Evolutionary conservation across 1,140 invertebrate genomes (phyloP).

Genomic region (Hylyphantes graminicola): DNA sequence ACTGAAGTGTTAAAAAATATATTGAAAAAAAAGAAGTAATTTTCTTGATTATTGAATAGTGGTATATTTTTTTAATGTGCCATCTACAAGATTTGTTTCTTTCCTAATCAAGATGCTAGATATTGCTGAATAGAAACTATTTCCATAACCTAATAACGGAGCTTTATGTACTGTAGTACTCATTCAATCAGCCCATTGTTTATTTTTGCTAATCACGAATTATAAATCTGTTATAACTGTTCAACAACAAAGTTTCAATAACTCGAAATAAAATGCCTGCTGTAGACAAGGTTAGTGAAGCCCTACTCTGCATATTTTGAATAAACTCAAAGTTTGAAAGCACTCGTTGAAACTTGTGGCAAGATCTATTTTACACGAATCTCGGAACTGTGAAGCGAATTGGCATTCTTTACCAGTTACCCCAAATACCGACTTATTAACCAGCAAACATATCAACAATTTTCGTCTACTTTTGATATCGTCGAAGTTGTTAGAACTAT

Average conservation of each 20-base stretch:
- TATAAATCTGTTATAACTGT: too few species aligned
- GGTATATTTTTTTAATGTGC: slow-evolving; percentile 14
- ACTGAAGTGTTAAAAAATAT: not conserved
- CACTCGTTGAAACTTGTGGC: not conserved
- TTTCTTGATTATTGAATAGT: not conserved
- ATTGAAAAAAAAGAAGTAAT: not conserved
- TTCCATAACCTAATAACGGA: not conserved
- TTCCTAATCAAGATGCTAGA: too few species aligned
- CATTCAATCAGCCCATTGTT: not conserved
- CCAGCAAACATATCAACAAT: slow-evolving; percentile 37
- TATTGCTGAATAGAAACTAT: too few species aligned
- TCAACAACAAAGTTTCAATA: too few species aligned
- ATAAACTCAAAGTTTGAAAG: not conserved
- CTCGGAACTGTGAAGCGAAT: not conserved
- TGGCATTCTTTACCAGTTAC: not conserved
- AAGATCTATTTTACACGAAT: not conserved
- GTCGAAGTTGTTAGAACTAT: not conserved
- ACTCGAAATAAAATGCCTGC: too few species aligned
- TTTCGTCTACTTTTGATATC: slow-evolving; percentile 29
- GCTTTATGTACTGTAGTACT: slow-evolving; percentile 8
- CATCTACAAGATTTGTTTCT: not conserved
- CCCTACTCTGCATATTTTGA: not conserved
- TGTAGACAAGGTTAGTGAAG: too few species aligned
- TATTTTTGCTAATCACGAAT: too few species aligned
- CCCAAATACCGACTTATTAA: slow-evolving; percentile 1